phyloP scores from a whole-genome alignment of 2,888 invertebrate genomes.

The Sphaerophoria taeniata region DNA sequence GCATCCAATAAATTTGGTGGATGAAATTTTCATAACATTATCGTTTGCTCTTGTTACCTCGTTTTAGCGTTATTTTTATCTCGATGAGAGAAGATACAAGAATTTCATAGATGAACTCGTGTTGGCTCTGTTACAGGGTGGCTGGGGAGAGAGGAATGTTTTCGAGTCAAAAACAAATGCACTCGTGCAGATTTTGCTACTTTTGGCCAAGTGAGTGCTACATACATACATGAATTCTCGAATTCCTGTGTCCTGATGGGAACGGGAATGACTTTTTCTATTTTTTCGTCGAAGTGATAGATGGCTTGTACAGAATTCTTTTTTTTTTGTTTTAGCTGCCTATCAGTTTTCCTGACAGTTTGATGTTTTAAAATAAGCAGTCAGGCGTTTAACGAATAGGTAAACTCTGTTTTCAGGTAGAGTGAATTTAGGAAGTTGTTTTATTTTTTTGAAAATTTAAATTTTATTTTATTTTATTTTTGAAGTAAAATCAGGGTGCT shows the following conservation, averaged over 20 bases:
- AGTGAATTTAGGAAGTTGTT: slow-evolving; percentile 27
- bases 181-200: slow-evolving; percentile 54
- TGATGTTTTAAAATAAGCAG: slow-evolving; percentile 33
- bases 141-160: background rate
- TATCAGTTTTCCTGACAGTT: slow-evolving; percentile 61
- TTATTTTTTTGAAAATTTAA: slow-evolving; percentile 20
- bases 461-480: slow-evolving; percentile 3
- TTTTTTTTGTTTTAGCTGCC: background rate
- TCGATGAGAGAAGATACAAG: background rate
- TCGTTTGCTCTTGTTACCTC: background rate
- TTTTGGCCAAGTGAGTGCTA: background rate
- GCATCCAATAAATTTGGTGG: slow-evolving; percentile 49
- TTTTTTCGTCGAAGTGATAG: slow-evolving; percentile 27
- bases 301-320: slow-evolving; percentile 37
- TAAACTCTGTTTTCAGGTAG: slow-evolving; percentile 21
- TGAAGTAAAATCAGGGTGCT: background rate
- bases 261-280: slow-evolving; percentile 5
- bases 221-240: background rate
- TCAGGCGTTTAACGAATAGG: slow-evolving; percentile 54
- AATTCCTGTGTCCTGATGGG: too few relatives aligned
- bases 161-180: slow-evolving; percentile 55
- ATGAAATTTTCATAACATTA: slow-evolving; percentile 64
- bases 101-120: background rate
- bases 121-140: background rate
- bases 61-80: background rate